Evolutionary conservation across 2,888 invertebrate genomes (phyloP).

Genomic region (Leptopterna dolabrata): DNA sequence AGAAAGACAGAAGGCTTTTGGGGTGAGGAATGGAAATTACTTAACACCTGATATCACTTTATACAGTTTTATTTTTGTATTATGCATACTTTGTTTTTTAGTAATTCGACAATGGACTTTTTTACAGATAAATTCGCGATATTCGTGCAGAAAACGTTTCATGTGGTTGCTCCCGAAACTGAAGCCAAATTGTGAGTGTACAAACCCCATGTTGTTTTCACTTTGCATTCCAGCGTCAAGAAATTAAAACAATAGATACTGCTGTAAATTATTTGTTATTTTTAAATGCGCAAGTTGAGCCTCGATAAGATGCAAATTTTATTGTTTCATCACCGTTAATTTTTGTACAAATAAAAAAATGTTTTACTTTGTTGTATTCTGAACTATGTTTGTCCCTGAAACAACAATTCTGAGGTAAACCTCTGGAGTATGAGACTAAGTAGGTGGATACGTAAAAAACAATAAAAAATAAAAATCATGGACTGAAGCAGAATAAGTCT

Average conservation of each 20-base stretch:
- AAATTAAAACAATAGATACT: background rate
- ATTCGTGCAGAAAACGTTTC: conserved; percentile 59
- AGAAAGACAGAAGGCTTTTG: background rate
- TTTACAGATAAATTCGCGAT: conserved; percentile 58
- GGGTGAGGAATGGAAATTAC: background rate
- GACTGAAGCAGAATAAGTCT: background rate
- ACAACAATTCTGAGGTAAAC: too few species aligned
- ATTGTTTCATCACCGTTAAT: background rate
- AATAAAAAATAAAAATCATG: too few species aligned
- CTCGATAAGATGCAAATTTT: background rate
- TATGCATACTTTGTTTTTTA: conserved; percentile 4
- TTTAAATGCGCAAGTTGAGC: background rate
- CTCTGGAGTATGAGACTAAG: too few species aligned
- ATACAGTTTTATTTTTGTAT: background rate
- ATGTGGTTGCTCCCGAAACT: conserved; percentile 56
- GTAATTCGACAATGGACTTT: conserved; percentile 59
- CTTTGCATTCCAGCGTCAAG: background rate
- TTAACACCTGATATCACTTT: background rate
- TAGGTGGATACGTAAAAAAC: too few species aligned
- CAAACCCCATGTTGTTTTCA: background rate
- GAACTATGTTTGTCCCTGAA: background rate
- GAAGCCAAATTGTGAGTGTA: background rate
- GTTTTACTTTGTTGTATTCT: background rate
- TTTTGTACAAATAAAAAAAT: conserved; percentile 1
- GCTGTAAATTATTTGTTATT: background rate